Percentiles rank a stretch among this genome's conserved stretches.
Conservation (phyloP, 2,797 vertebrate species). For the Pantherophis vulpinus region DNA sequence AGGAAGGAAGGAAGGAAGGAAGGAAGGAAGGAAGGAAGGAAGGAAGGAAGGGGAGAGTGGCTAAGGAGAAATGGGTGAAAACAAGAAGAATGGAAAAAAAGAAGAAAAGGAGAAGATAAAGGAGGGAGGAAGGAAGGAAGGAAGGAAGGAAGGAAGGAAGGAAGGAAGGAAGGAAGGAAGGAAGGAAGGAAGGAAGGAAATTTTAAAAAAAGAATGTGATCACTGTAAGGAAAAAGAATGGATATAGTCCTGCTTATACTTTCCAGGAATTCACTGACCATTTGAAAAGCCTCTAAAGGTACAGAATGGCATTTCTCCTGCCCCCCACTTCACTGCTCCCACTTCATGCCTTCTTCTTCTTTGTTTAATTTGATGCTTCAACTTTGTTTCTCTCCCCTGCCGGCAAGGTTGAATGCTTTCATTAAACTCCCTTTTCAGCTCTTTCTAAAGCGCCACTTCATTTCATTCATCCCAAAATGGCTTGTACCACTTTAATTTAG, state of each 20-base stretch:
- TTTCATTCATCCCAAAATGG: not conserved
- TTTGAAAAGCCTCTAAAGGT: not conserved
- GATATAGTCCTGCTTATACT: not conserved
- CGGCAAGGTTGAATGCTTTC: slow-evolving; percentile 36
- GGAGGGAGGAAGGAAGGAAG: too few relatives aligned
- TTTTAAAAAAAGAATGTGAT: not conserved
- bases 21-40: too few relatives aligned
- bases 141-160: too few relatives aligned
- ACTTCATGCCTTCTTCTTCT: not conserved
- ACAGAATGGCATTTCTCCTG: not conserved
- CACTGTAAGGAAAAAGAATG: not conserved
- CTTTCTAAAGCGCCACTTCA: slow-evolving; percentile 25
- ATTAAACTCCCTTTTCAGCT: slow-evolving; percentile 21
- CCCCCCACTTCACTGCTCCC: too few relatives aligned
- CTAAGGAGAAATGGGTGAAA: too few relatives aligned
- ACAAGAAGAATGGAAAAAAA: too few relatives aligned
- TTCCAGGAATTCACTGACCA: not conserved
- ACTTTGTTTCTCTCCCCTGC: slow-evolving; percentile 1
- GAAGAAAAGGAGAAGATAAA: too few relatives aligned
- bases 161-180: not conserved
- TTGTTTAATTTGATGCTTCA: slow-evolving; percentile 7
- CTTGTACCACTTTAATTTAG: slow-evolving; percentile 47
- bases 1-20: too few relatives aligned
- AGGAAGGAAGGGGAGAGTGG: too few relatives aligned
- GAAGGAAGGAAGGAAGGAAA: not conserved